These are phyloP conservation scores for Paragorgia papillata DNA, from an alignment of 92 coral and sea anemone genomes.

Conservation along the genomic window DNA sequence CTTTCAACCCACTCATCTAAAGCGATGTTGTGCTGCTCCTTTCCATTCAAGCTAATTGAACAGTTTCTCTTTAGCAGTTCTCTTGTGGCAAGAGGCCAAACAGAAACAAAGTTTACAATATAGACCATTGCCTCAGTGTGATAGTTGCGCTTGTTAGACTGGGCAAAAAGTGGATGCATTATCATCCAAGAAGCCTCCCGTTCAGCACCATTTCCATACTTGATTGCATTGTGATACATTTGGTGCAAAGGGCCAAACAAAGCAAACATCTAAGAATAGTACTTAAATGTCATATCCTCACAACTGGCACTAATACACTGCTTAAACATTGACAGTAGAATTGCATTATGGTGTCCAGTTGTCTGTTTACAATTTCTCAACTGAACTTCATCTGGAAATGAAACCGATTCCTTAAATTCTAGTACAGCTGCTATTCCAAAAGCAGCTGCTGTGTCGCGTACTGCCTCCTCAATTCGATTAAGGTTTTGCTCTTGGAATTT, in stretches of 20 bases:
- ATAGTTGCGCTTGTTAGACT: constrained; percentile 42
- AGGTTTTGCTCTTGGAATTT: constrained; percentile 40
- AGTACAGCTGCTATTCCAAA: constrained; percentile 41
- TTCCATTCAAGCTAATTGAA: constrained; percentile 45
- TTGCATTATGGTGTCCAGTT: constrained; percentile 43
- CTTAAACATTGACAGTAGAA: constrained; percentile 31
- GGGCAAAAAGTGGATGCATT: constrained; percentile 57
- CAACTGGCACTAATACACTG: constrained; percentile 18
- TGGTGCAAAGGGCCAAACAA: constrained; percentile 68
- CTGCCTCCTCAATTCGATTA: constrained; percentile 13
- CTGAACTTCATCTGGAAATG: constrained; percentile 41
- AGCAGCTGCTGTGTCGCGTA: constrained; percentile 4
- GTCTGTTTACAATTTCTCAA: constrained; percentile 1
- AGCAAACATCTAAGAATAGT: constrained; percentile 51
- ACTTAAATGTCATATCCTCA: constrained; percentile 18
- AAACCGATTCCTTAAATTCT: constrained; percentile 27
- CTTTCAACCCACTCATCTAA: constrained; percentile 63
- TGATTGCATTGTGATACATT: constrained; percentile 2
- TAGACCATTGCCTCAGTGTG: constrained; percentile 63
- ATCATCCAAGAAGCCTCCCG: constrained; percentile 58
- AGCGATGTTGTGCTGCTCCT: constrained; percentile 51
- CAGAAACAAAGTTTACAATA: constrained; percentile 48
- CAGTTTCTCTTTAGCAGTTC: constrained; percentile 33
- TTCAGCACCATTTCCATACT: constrained; percentile 51
- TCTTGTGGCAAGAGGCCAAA: constrained; percentile 60